Conservation (phyloP, 2,888 invertebrate genomes). For the Diarsia brunnea region DNA sequence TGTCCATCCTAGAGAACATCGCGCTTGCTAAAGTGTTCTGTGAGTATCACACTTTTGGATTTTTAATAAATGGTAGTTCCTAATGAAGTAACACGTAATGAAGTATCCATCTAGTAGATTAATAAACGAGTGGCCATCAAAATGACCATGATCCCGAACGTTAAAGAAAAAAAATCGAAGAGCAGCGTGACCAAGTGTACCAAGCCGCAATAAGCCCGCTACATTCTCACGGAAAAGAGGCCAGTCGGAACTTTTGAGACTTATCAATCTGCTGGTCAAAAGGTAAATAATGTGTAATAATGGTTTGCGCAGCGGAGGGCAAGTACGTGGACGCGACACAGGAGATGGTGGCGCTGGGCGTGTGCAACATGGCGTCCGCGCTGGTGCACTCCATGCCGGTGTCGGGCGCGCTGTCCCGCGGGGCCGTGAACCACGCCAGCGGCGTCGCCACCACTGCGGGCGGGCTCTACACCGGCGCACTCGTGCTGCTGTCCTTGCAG, state of each 20-base stretch:
- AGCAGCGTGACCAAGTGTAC: not conserved
- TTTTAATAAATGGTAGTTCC: not conserved
- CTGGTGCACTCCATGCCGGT: constrained; percentile 98
- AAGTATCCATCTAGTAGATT: not conserved
- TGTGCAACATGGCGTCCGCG: constrained; percentile 96
- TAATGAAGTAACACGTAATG: not conserved
- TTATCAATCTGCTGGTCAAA: not conserved
- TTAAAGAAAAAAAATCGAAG: not conserved
- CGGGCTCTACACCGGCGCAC: constrained; percentile 94
- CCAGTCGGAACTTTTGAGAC: not conserved
- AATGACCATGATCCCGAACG: too few species aligned
- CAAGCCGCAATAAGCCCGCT: too few species aligned
- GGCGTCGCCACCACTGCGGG: constrained; percentile 97
- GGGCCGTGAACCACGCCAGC: constrained; percentile 98
- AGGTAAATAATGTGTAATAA: not conserved
- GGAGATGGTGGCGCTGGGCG: constrained; percentile 96
- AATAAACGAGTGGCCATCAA: not conserved
- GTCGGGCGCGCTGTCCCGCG: constrained; percentile 96
- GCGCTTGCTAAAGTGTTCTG: constrained; percentile 98
- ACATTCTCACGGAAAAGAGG: too few species aligned
- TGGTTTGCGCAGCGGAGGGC: constrained; percentile 91
- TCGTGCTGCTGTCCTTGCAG: constrained; percentile 87
- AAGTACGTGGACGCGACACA: constrained; percentile 96
- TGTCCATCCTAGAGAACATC: constrained; percentile 97
- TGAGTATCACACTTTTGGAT: constrained; percentile 72